Base-by-base conservation (phyloP, 2,888 invertebrate genomes). In the Tenthredo scrophulariae region DNA sequence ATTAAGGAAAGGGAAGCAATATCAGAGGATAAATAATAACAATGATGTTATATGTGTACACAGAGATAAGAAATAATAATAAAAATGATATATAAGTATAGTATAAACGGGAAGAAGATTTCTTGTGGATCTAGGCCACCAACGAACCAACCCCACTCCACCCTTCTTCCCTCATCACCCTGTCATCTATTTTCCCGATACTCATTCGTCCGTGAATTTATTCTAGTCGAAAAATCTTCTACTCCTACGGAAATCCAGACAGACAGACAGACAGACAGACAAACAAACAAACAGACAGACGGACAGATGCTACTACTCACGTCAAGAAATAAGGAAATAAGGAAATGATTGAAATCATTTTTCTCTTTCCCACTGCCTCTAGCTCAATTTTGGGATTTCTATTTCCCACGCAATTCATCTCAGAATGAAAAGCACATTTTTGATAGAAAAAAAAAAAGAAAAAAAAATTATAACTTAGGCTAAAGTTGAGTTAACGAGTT, bases 201-300 rank as follows among this genome's bases (percentile, higher is more conserved):
- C 70, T 70, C 37, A 70, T 70, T 70, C 70, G 70, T 33, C 70
- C 70, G 70, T 70, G 37, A 70, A 62, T 62, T 62, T 62, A 70
- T 70, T 70, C 70, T 70, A 70, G 70, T 37, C 70, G 70, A 40
- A 70, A 70, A 70, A 70, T 70, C 70, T 70, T 70, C 37, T 70
- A 26, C 70, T 70, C 40, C 67, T 46, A 46, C 15, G 4, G 22
- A 4, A 26, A 26, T 7, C 40, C 70, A 26, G 62, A 26, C 62
- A 62, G 10, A 26, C 62, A 10, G 10, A 26, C 26, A 22, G 9
- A 13, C 43, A 46, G 43, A 3, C 10, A 7, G 43, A 7, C 10
- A 43, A 10, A 43, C 43, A 37, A 7, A 37, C 37, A 4, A 15
- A 46, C 46, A 43, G 43, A 43, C 43, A 43, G 13, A 10, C 10